These are phyloP conservation scores for Acanthococcus lagerstroemiae DNA, from an alignment of 2,888 invertebrate species.

Conservation along the genomic window DNA sequence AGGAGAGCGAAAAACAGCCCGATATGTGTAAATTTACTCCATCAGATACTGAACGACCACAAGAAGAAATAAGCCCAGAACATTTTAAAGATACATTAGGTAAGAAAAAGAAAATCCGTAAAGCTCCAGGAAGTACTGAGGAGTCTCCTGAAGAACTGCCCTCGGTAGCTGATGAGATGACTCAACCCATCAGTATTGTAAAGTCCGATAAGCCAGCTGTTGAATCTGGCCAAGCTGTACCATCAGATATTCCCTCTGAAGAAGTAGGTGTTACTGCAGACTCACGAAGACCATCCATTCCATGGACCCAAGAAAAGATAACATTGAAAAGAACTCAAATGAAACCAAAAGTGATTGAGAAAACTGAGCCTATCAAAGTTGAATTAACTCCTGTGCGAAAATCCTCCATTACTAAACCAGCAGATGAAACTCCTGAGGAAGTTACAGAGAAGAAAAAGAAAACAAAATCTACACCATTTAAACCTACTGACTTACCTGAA, in stretches of 20 bases:
- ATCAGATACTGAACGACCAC: slow-evolving; percentile 36
- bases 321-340: slow-evolving; percentile 33
- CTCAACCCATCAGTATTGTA: no score
- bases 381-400: slow-evolving; percentile 46
- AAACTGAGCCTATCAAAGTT: slow-evolving; percentile 42
- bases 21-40: slow-evolving; percentile 40
- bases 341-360: slow-evolving; percentile 36
- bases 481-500: slow-evolving; percentile 36
- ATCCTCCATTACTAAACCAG: slow-evolving; percentile 39
- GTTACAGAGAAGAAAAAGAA: slow-evolving; percentile 34
- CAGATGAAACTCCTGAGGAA: background rate
- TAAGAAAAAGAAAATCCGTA: slow-evolving; percentile 9
- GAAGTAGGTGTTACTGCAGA: background rate
- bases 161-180: no score
- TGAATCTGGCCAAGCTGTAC: no score
- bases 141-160: no score
- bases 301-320: slow-evolving; percentile 32
- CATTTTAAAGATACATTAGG: background rate
- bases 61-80: slow-evolving; percentile 34
- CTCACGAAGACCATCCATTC: slow-evolving; percentile 29
- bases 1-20: slow-evolving; percentile 38
- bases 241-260: background rate
- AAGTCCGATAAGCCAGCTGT: no score
- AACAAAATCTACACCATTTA: slow-evolving; percentile 36
- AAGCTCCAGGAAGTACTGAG: no score